phyloP scores from a whole-genome alignment of 2,113 vertebrate genomes.

The Leptosomus discolor region DNA sequence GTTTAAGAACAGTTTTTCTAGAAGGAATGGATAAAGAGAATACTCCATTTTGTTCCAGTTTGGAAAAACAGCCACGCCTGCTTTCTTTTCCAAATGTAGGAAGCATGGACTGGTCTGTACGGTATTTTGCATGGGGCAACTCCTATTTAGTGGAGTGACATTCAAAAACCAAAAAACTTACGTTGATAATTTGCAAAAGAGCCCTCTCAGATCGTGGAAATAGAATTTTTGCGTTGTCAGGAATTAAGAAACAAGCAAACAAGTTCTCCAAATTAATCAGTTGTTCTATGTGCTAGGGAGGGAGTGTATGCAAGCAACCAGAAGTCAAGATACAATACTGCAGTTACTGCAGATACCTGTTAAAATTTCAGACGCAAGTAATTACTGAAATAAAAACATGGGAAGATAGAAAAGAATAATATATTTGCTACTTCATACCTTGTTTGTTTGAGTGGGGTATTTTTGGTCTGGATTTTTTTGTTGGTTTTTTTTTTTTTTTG shows the following conservation, averaged over 20 bases:
- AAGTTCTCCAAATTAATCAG: background rate
- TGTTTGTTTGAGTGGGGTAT: background rate
- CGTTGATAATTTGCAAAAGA: background rate
- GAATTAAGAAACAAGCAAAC: background rate
- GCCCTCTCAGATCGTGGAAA: background rate
- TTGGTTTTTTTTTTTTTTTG: background rate
- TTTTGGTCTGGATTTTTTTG: background rate
- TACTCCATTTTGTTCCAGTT: background rate
- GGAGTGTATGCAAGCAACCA: no score
- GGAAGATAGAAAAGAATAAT: background rate
- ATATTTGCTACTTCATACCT: background rate
- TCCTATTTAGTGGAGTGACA: background rate
- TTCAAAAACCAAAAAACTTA: background rate
- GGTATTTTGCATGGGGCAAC: background rate
- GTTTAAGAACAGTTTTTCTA: background rate
- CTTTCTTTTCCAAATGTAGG: background rate
- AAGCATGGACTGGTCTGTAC: background rate
- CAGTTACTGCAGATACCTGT: background rate
- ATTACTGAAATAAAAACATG: rapidly evolving
- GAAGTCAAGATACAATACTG: background rate
- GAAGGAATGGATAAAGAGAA: background rate
- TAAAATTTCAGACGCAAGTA: background rate
- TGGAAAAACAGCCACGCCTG: background rate
- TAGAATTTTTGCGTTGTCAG: no score
- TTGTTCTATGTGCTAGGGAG: background rate